A percentile compares a stretch with the other conserved stretches of the same genome.
Evolutionary conservation across 2,113 vertebrate genomes (phyloP).

Genomic region (Cathartes aura): DNA sequence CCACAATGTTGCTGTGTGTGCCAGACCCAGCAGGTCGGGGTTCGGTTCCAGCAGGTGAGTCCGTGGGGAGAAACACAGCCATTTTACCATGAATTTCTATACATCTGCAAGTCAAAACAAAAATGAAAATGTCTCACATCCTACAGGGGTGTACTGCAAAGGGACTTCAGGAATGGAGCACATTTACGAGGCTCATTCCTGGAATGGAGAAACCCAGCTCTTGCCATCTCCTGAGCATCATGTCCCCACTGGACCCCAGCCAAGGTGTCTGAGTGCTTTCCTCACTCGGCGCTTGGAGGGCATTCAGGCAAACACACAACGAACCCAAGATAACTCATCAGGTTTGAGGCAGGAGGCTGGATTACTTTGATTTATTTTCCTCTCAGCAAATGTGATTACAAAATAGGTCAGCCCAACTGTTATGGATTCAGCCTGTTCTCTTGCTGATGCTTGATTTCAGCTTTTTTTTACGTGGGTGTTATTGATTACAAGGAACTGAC

Average conservation of each 20-base stretch:
- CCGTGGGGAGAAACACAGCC: neutral
- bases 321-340: neutral
- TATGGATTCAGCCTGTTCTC: neutral
- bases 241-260: neutral
- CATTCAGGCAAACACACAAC: neutral
- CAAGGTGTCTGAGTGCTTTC: neutral
- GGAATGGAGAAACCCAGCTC: neutral
- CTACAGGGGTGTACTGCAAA: neutral
- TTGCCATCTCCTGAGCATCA: neutral
- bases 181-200: neutral
- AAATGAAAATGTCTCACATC: neutral
- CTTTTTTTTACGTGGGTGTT: neutral
- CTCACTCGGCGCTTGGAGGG: accelerated
- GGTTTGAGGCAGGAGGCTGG: neutral
- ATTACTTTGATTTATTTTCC: neutral
- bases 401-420: neutral
- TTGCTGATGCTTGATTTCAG: conserved; percentile 2
- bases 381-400: neutral
- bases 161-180: neutral
- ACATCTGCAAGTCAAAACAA: neutral
- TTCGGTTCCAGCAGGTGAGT: neutral
- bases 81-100: neutral
- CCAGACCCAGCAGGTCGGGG: neutral
- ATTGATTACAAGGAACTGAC: neutral
- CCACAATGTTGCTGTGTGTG: accelerated